Base-by-base conservation (phyloP, 2,888 invertebrate species). In the Phrixothrix hirtus region DNA sequence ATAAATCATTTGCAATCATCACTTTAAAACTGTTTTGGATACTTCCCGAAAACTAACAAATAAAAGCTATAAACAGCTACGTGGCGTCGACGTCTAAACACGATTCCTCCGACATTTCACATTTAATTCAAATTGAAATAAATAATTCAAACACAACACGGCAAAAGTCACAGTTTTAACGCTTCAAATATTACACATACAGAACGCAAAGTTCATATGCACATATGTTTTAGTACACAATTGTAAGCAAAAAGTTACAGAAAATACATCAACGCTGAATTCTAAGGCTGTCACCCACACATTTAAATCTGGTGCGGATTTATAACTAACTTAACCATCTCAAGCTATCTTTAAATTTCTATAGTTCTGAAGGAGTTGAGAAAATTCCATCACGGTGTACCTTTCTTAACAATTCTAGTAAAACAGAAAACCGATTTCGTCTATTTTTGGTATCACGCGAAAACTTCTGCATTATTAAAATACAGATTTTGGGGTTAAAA, bases 301-400 rank as follows among this genome's bases (percentile, higher is more conserved):
- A 36, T 37, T 41, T 41, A 49, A 49, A 49, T 48, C 35, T 49
- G 25, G 49, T 21, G 34, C 31, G 42, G 21, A 21, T 9, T 29
- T 36, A 49, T 42, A 32, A 49, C 41, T 44, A 39, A 52, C 46
- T 36, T 46, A 37, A 37, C 38, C 32, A 42, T 42, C n/a, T 30
- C 43, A 31, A 36, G 47, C 39, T 44, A 44, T 44, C 54, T 54
- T 54, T 39, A 47, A 27, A 30, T 48, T 54, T 47, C 41, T 41
- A 42, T 52, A 37, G 47, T 44, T 35, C 47, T 43, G 29, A 13
- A 29, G 5, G 15, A 13, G 10, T n/a, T 9, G 38, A 14, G 12
- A 26, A 27, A 38, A 44, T 50, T 50, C 44, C 43, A 50, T n/a
- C 44, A 44, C 43, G 50, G 44, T 44, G 1, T 27, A 14, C 11